Evolutionary conservation across 1,140 invertebrate species (phyloP).

Genomic region (Drosophila pandora): DNA sequence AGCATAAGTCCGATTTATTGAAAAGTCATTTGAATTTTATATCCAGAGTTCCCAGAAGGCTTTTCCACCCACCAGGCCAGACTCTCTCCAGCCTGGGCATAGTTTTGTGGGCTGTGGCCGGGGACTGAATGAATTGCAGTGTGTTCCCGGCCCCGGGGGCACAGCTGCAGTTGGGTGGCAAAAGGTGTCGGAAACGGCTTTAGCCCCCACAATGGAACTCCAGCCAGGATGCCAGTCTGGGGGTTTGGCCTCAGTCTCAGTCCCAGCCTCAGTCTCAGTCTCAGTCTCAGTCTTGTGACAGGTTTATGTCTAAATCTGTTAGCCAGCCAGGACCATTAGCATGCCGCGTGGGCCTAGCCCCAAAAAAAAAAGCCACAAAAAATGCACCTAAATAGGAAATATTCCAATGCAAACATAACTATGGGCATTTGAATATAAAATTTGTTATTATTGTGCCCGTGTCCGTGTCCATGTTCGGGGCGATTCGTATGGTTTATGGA

Average conservation of each 20-base stretch:
- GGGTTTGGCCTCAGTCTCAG: conserved; percentile 13
- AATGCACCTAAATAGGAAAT: conserved; percentile 20
- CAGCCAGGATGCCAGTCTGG: conserved; percentile 23
- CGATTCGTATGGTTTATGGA: conserved; percentile 23
- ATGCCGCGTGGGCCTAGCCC: conserved; percentile 39
- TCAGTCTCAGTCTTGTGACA: conserved; percentile 47
- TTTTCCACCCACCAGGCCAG: conserved; percentile 18
- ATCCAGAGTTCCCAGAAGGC: conserved; percentile 13
- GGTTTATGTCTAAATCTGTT: conserved; percentile 65
- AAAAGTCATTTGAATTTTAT: conserved; percentile 32
- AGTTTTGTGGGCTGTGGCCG: conserved; percentile 21
- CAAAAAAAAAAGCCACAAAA: conserved; percentile 4
- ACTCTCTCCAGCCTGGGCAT: conserved; percentile 3
- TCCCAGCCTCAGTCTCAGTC: background rate
- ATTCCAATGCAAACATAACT: conserved; percentile 14
- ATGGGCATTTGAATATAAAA: conserved; percentile 26
- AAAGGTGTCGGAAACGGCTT: conserved; percentile 69
- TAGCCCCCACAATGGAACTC: conserved; percentile 62
- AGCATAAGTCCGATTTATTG: background rate
- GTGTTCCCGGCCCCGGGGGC: conserved; percentile 42
- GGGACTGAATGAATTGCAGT: conserved; percentile 13
- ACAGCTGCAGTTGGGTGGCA: conserved; percentile 61
- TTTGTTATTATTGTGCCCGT: conserved; percentile 17
- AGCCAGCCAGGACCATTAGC: conserved; percentile 57
- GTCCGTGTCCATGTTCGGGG: background rate